phyloP scores from a whole-genome alignment of 2,113 vertebrate species.

The Rhinolophus ferrumequinum region DNA sequence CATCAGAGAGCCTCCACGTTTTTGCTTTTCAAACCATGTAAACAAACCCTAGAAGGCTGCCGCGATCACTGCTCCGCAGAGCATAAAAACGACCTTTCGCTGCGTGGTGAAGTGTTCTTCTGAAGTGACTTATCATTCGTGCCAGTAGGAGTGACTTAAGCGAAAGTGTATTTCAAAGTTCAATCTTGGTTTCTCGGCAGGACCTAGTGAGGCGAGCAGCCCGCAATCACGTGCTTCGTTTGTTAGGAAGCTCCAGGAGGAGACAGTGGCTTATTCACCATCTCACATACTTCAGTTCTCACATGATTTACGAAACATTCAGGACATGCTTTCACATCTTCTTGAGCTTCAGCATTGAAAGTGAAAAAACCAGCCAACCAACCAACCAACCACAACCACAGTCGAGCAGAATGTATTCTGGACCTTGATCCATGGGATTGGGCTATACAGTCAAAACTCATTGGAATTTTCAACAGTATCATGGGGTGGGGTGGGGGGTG shows the following conservation, averaged over 20 bases:
- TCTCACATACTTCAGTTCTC: fast-evolving
- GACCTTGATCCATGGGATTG: not conserved
- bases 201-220: not conserved
- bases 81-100: not conserved
- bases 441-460: not conserved
- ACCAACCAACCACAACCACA: not conserved
- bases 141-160: not conserved
- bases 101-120: not conserved
- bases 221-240: not conserved
- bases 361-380: not conserved
- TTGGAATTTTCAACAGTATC: not conserved
- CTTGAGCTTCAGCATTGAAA: not conserved
- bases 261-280: not conserved
- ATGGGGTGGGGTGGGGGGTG: not conserved
- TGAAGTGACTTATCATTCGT: not conserved
- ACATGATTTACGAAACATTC: not conserved
- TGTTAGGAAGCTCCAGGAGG: not conserved
- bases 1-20: not conserved
- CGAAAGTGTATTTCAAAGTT: not conserved
- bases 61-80: not conserved
- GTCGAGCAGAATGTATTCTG: not conserved
- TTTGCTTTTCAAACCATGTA: constrained; percentile 24
- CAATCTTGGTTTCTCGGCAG: not conserved
- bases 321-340: not conserved
- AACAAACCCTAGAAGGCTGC: not conserved